phyloP scores from a whole-genome alignment of 2,888 invertebrate genomes.

The Spialia ferax region DNA sequence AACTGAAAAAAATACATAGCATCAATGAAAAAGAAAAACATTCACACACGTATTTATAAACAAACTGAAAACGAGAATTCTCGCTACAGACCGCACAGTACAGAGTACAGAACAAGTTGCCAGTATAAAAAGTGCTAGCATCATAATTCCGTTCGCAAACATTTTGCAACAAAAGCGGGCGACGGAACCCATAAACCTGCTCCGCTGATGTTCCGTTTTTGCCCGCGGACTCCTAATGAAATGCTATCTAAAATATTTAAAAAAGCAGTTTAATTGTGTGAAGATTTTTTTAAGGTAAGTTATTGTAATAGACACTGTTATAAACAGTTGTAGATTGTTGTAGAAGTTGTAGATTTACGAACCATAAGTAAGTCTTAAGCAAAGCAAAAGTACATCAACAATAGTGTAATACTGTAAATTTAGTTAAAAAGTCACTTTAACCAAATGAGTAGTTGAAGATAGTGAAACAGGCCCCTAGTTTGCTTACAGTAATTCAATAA shows the following conservation, averaged over 20 bases:
- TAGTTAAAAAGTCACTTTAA: no score
- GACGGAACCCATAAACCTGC: slow-evolving; percentile 52
- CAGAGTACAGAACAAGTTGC: slow-evolving; percentile 1
- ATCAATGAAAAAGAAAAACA: neutral
- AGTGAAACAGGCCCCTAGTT: no score
- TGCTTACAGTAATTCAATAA: no score
- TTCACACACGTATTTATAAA: neutral
- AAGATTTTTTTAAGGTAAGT: no score
- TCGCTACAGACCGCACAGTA: neutral
- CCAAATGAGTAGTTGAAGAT: no score
- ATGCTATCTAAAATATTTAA: slow-evolving; percentile 18
- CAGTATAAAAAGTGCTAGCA: slow-evolving; percentile 16
- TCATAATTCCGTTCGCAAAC: slow-evolving; percentile 50
- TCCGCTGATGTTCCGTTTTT: slow-evolving; percentile 49
- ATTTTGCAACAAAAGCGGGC: slow-evolving; percentile 52
- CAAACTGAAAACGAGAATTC: neutral
- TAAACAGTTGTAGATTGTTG: no score
- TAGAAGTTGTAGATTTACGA: no score
- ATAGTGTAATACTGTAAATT: no score
- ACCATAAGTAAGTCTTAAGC: no score
- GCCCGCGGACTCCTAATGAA: slow-evolving; percentile 30
- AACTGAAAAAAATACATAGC: no score
- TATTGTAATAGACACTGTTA: no score
- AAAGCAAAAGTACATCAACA: no score
- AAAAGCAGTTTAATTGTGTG: neutral